Base-by-base conservation (phyloP, 2,797 vertebrate genomes). In the Tamandua tetradactyla region DNA sequence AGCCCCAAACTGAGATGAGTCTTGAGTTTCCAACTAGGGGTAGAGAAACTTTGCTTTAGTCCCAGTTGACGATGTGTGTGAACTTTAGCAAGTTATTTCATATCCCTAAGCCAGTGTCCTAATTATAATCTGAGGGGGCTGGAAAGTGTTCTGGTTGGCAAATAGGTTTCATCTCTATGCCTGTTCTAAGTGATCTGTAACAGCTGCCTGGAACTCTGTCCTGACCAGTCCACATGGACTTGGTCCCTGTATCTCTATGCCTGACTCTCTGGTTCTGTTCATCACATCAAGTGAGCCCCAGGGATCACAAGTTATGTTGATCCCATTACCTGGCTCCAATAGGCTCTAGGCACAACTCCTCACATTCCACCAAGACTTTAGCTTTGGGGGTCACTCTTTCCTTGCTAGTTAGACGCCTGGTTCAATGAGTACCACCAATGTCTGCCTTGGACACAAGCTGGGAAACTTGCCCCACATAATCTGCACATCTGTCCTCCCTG, bases 141-240 rank as follows among this genome's bases (percentile, higher is more conserved):
- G 5, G 59, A 42, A 93, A 81, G 95, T 89, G 69, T 68, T 44
- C n/a, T 81, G 59, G 12, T 47, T 66, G 76, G 49, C 52, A 93
- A 78, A 69, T 30, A 69, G 52, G 59, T 68, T 81, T 37, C 35
- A 32, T 27, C 12, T 84, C 68, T 79, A 11, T 52, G 22, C 32
- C 47, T 47, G 25, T 64, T 94, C 75, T 71, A 37, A 25, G 20
- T 37, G 68, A 55, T 32, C 87, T 13, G 27, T 20, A 42, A 59
- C 40, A 87, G 66, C 20, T 69, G n/a, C 27, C 18, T 25, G 72
- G 10, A 94, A 40, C 13, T n/a, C 14, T 30, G 27, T 32, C 59
- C 64, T 79, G 23, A 69, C 35, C 32, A 27, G 27, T 83, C 9
- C 55, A 27, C 0, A 5, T 62, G 42, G 74, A 88, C 9, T 49